Evolutionary conservation across 2,113 vertebrate genomes (phyloP), one percentile per base, ranked within the genome.

Genomic region (Saimiri boliviensis): DNA sequence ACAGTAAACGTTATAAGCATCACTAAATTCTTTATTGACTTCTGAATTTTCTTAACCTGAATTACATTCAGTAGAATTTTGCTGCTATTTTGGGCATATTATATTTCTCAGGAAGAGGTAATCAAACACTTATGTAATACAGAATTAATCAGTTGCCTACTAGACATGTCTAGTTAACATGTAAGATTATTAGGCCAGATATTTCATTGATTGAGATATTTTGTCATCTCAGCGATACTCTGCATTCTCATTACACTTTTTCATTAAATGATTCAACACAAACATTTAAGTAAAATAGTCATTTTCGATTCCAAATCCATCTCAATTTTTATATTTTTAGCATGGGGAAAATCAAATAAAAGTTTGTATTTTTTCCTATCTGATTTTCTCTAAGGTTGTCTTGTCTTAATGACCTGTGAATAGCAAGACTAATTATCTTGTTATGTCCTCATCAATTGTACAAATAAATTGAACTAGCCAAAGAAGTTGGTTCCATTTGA

Each of bases 381-480:
- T 93, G 12, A 27, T 58, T 92, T 76, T 89, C 16, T 17, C n/a
- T 86, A 27, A 85, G 23, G 0, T 68, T 95, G 63, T 92, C n/a
- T 70, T 79, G 63, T 92, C n/a, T 70, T 79, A 94, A 89, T 81
- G 73, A 95, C 45, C n/a, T 86, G 37, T 74, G 73, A 79, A 25
- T 92, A 90, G 47, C 21, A 85, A 81, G n/a, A 87, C 21, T 88
- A 93, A 97, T 90, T 93, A 95, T 87, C 92, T 90, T 91, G 17
- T 42, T 79, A 56, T 89, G 49, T 95, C 54, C 56, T 90, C 37
- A 70, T 94, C 77, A 92, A 70, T 93, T 88, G 47, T 54, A 68
- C 47, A 95, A 87, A 70, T 92, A 37, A 93, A 88, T 93, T 49
- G 76, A 94, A 60, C 20, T 45, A 89, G 66, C 23, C 56, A 77